These are phyloP conservation scores for Aphidoletes aphidimyza DNA, from an alignment of 2,888 invertebrate species.

Conservation along the genomic window DNA sequence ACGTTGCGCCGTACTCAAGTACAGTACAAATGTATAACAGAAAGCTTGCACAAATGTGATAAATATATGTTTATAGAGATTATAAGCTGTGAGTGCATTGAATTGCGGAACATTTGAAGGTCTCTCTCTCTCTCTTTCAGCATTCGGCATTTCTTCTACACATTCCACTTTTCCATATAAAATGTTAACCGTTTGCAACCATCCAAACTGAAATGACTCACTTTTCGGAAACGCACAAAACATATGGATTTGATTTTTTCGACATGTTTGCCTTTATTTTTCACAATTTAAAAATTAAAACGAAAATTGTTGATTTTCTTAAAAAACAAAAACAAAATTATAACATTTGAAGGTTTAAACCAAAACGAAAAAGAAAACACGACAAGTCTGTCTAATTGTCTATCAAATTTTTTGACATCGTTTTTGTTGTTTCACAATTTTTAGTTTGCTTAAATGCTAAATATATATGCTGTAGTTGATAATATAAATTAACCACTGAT, in stretches of 20 bases:
- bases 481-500: slow-evolving; percentile 37
- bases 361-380: not conserved
- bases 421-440: not conserved
- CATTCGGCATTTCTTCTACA: too few species aligned
- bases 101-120: slow-evolving; percentile 10
- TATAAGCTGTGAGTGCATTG: not conserved
- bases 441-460: not conserved
- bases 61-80: slow-evolving; percentile 23
- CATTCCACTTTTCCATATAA: too few species aligned
- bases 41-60: not conserved
- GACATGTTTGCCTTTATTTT: not conserved
- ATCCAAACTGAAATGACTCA: too few species aligned
- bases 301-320: not conserved
- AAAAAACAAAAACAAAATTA: slow-evolving; percentile 11
- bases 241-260: not conserved
- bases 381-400: not conserved
- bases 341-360: not conserved
- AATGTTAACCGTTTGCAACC: too few species aligned
- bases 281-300: slow-evolving; percentile 7
- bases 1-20: not conserved
- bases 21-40: not conserved
- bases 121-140: not conserved
- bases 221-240: too few species aligned
- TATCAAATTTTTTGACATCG: not conserved
- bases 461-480: not conserved